Conservation (phyloP, 2,888 invertebrate genomes). For the Agrilus biguttatus region DNA sequence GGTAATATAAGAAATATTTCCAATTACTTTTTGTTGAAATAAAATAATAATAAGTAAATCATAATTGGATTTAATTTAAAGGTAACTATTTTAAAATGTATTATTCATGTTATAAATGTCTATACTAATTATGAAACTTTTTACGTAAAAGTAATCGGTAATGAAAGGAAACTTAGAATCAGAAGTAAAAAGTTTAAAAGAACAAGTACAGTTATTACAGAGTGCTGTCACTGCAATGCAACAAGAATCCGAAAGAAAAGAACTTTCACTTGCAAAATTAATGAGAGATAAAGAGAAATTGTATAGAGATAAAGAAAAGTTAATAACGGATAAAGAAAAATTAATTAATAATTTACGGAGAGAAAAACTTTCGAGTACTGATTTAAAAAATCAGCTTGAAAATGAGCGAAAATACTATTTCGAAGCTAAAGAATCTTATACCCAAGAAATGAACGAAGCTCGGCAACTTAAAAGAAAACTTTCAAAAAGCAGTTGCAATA, state of each 20-base stretch:
- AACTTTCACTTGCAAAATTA: constrained; percentile 32
- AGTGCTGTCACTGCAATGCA: constrained; percentile 31
- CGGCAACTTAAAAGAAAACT: constrained; percentile 22
- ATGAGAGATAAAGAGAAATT: constrained; percentile 38
- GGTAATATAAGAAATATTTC: no score
- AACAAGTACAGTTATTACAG: constrained; percentile 33
- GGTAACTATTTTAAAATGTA: no score
- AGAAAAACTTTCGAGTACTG: constrained; percentile 32
- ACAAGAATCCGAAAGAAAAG: constrained; percentile 33
- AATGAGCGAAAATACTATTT: constrained; percentile 40
- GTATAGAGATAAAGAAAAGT: constrained; percentile 32
- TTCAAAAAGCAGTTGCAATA: constrained; percentile 15
- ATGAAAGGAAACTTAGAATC: constrained; percentile 8
- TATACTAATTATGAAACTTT: no score
- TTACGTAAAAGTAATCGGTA: no score
- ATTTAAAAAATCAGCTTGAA: constrained; percentile 37
- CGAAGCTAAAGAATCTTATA: constrained; percentile 38
- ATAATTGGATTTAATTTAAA: no score
- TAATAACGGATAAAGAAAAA: constrained; percentile 38
- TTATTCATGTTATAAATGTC: no score
- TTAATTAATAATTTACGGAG: constrained; percentile 33
- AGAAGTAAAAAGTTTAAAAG: constrained; percentile 22
- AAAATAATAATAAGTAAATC: no score
- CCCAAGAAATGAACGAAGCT: constrained; percentile 32
- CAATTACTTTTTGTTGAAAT: no score